phyloP scores from a whole-genome alignment of 2,888 invertebrate genomes.

The Xanthia icteritia region DNA sequence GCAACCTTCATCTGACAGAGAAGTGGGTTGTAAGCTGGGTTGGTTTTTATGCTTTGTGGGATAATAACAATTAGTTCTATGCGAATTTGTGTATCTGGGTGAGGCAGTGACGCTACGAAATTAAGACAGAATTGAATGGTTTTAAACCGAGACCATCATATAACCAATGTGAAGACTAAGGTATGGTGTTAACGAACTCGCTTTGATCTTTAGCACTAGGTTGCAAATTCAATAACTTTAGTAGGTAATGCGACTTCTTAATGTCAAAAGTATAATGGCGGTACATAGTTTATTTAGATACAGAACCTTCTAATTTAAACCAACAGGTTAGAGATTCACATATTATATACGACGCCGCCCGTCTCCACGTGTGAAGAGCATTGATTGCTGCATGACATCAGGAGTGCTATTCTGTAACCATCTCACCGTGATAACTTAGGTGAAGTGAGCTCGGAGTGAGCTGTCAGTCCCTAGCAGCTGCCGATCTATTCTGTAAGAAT shows the following conservation, averaged over 20 bases:
- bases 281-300: too few species aligned
- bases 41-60: not conserved
- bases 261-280: not conserved
- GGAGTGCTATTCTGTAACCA: too few species aligned
- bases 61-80: not conserved
- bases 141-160: not conserved
- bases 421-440: too few species aligned
- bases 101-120: not conserved
- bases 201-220: not conserved
- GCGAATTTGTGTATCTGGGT: not conserved
- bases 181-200: not conserved
- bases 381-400: not conserved
- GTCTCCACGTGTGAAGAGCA: not conserved
- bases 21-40: slow-evolving; percentile 22
- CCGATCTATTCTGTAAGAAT: too few species aligned
- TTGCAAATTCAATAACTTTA: not conserved
- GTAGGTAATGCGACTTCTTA: not conserved
- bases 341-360: not conserved
- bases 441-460: too few species aligned
- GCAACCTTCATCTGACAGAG: slow-evolving; percentile 37
- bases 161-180: not conserved
- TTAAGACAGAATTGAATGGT: not conserved
- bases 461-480: too few species aligned
- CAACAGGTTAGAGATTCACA: slow-evolving; percentile 5
- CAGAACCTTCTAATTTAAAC: not conserved